Conservation (phyloP, 1,140 invertebrate species). For the Drosophila tristis region DNA sequence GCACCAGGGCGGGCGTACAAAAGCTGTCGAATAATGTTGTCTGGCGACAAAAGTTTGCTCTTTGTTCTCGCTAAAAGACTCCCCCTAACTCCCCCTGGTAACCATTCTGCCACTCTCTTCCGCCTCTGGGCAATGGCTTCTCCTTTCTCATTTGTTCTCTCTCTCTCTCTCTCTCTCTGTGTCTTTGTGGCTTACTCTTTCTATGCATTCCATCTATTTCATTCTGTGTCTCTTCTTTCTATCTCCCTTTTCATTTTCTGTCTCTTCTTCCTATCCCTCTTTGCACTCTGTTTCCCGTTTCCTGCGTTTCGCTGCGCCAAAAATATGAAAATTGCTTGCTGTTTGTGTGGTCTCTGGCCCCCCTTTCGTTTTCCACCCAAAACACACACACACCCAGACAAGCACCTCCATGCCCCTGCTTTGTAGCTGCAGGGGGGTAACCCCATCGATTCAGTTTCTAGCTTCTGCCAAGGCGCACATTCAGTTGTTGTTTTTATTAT, state of each 20-base stretch:
- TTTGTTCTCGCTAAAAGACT: neutral
- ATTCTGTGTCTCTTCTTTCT: constrained; percentile 2
- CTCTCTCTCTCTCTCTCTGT: neutral
- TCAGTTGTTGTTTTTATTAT: constrained; percentile 34
- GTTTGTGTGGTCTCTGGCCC: constrained; percentile 19
- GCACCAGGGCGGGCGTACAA: constrained; percentile 15
- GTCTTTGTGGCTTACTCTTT: neutral
- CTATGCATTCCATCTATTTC: constrained; percentile 23
- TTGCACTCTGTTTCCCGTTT: constrained; percentile 30
- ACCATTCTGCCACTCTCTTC: constrained; percentile 49
- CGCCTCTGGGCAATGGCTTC: constrained; percentile 45
- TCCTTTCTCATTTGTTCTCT: constrained; percentile 44
- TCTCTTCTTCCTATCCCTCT: constrained; percentile 1
- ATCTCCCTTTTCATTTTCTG: constrained; percentile 2
- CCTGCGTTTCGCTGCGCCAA: constrained; percentile 46
- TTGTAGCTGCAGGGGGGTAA: constrained; percentile 7
- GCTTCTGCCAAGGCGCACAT: constrained; percentile 45
- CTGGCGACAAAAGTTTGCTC: constrained; percentile 51
- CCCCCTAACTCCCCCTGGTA: constrained; percentile 15
- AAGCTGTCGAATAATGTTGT: constrained; percentile 41
- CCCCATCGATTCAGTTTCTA: constrained; percentile 39
- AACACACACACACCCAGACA: neutral
- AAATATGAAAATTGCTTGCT: constrained; percentile 70
- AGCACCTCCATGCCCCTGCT: neutral
- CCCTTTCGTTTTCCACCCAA: neutral